phyloP scores from a whole-genome alignment of 2,113 vertebrate species.

The Herpetotheres cachinnans region DNA sequence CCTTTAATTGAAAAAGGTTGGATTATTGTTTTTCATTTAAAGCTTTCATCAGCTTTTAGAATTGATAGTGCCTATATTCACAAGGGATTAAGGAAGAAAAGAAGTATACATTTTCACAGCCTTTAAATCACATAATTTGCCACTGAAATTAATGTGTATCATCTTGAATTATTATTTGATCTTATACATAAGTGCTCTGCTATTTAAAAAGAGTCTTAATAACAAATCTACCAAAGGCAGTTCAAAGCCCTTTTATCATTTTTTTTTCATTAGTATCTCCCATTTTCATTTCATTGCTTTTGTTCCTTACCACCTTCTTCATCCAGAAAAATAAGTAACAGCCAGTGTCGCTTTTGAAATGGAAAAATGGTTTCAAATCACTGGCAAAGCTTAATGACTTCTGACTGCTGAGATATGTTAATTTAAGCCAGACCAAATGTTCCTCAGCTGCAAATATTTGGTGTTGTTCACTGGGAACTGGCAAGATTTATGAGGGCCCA shows the following conservation, averaged over 20 bases:
- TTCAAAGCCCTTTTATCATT: slow-evolving; percentile 50
- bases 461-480: slow-evolving; percentile 81
- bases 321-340: slow-evolving; percentile 73
- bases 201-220: slow-evolving; percentile 57
- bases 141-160: slow-evolving; percentile 49
- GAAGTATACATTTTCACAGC: slow-evolving; percentile 35
- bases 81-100: slow-evolving; percentile 47
- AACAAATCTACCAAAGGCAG: slow-evolving; percentile 56
- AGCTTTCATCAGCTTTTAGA: slow-evolving; percentile 50
- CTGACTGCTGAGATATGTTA: slow-evolving; percentile 86
- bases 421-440: slow-evolving; percentile 85
- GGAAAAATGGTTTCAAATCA: slow-evolving; percentile 84
- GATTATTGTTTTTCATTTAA: slow-evolving; percentile 55
- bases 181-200: slow-evolving; percentile 43
- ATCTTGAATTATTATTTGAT: slow-evolving; percentile 66
- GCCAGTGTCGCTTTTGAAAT: slow-evolving; percentile 77
- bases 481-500: slow-evolving; percentile 84
- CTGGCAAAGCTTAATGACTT: slow-evolving; percentile 82
- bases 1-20: slow-evolving; percentile 56
- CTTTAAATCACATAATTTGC: slow-evolving; percentile 56
- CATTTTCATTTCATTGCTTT: slow-evolving; percentile 70
- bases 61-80: slow-evolving; percentile 34
- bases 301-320: slow-evolving; percentile 66
- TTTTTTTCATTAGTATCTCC: slow-evolving; percentile 66
- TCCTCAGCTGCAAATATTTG: slow-evolving; percentile 86